Evolutionary conservation across 1,140 invertebrate genomes (phyloP), one percentile per base, ranked within the genome.

Genomic region (Anastrepha obliqua): DNA sequence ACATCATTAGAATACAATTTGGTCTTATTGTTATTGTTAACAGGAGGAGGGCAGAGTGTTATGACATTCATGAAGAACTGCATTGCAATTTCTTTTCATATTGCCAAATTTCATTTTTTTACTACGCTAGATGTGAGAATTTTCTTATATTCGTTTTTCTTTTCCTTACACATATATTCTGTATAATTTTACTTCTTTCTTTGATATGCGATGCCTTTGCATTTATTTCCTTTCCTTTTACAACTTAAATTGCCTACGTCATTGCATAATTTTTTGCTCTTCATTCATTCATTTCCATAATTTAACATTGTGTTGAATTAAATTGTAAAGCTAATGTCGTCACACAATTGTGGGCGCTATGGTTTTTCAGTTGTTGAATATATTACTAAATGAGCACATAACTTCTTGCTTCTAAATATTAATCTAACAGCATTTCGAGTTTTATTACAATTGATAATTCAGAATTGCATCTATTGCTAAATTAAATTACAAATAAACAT

Each of bases 21-120:
- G 64, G 42, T 47, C 67, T 81, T 81, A 81, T 81, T 81, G 47
- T 81, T 81, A 55, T 81, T 81, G 74, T 81, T 81, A 81, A 81
- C 74, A 81, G 47, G 67, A 81, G 74, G 44, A 81, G 74, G 74
- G 47, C 74, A 81, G 47, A 81, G 44, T 81, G 47, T 81, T 51
- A 58, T 81, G 74, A 15, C 74, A 81, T 55, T 13, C 5, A 55
- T 55, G 44, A 20, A 81, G 47, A 78, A 81, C 17, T 81, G 74
- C 13, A 81, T 2, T 81, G 74, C 47, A 55, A 81, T 81, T 51
- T 55, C 67, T 17, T 29, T 74, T 7, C 67, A 81, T 42, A 55
- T 81, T 81, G 74, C 44, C 47, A 81, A 81, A 81, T 55, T 81
- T 20, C 55, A 81, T 9, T 51, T 55, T 51, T 47, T 55, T 55